A percentile compares a stretch with the other conserved stretches of the same genome.
Evolutionary conservation across 2,888 invertebrate species (phyloP).

Genomic region (Luperina nickerlii): DNA sequence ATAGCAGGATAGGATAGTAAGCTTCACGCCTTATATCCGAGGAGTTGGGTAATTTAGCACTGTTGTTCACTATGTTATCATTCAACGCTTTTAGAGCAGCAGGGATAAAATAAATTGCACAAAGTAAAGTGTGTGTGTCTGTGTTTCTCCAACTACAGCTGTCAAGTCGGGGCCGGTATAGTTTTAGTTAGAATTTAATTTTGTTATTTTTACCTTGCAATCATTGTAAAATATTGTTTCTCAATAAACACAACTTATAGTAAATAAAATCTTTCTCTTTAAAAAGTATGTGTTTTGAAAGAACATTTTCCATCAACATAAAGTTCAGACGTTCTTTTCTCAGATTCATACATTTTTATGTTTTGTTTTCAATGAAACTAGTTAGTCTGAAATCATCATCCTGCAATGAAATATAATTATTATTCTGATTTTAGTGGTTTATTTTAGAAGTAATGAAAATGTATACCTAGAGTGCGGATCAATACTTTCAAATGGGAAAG

Average conservation of each 20-base stretch:
- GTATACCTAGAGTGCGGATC: neutral
- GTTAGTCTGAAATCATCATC: no score
- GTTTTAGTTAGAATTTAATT: no score
- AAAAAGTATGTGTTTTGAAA: no score
- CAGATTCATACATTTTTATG: no score
- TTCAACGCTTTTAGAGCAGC: neutral
- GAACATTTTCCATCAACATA: no score
- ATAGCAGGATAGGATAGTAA: neutral
- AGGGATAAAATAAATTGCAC: neutral
- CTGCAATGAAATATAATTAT: neutral
- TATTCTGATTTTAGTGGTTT: neutral
- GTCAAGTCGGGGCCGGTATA: no score
- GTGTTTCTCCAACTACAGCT: neutral
- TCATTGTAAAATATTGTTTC: no score
- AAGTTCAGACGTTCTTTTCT: no score
- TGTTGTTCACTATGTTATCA: neutral
- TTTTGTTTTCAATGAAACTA: no score
- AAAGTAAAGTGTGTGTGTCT: neutral
- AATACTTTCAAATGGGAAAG: conserved; percentile 16
- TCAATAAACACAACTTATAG: no score
- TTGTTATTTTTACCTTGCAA: no score
- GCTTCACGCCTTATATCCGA: neutral
- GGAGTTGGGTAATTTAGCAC: neutral
- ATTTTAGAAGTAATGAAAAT: neutral
- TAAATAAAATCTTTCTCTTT: no score